A percentile compares a stretch with the other conserved stretches of the same genome.
These are phyloP conservation scores for Lepus americanus DNA, from an alignment of 2,113 vertebrate genomes.

Conservation along the genomic window DNA sequence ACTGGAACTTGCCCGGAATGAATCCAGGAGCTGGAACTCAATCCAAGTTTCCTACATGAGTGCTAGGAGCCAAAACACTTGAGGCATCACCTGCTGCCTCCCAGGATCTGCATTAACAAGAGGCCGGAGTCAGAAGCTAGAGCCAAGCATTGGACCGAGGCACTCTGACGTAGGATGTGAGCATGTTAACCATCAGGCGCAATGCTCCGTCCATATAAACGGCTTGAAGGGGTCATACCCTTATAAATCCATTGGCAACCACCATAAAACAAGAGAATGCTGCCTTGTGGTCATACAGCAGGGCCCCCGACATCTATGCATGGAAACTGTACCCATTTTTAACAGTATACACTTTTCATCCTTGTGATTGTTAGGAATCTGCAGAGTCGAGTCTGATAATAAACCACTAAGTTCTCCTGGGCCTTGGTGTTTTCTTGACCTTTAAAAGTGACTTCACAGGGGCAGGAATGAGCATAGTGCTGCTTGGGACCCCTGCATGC, in stretches of 20 bases:
- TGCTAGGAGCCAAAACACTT: too few species aligned
- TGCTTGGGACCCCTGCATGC: too few species aligned
- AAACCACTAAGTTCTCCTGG: not conserved
- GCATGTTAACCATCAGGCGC: too few species aligned
- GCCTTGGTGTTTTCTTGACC: not conserved
- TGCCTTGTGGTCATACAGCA: not conserved
- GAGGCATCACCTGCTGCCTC: too few species aligned
- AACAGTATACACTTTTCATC: not conserved
- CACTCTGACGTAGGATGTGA: too few species aligned
- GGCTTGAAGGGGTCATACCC: not conserved
- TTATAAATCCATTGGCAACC: not conserved
- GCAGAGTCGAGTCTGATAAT: not conserved
- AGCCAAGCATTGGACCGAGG: too few species aligned
- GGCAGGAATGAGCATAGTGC: too few species aligned
- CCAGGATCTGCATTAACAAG: too few species aligned
- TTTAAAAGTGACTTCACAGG: conserved; percentile 27
- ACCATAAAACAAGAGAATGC: not conserved
- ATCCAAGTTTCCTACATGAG: too few species aligned
- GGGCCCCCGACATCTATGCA: not conserved
- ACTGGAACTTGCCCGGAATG: too few species aligned
- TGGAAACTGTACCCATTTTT: not conserved
- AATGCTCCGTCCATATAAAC: not conserved
- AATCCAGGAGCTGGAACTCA: too few species aligned
- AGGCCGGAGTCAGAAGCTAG: too few species aligned
- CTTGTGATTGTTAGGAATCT: not conserved